Evolutionary conservation across 2,888 invertebrate genomes (phyloP), one percentile per base, ranked within the genome.

Genomic region (Nymphalis urticae): DNA sequence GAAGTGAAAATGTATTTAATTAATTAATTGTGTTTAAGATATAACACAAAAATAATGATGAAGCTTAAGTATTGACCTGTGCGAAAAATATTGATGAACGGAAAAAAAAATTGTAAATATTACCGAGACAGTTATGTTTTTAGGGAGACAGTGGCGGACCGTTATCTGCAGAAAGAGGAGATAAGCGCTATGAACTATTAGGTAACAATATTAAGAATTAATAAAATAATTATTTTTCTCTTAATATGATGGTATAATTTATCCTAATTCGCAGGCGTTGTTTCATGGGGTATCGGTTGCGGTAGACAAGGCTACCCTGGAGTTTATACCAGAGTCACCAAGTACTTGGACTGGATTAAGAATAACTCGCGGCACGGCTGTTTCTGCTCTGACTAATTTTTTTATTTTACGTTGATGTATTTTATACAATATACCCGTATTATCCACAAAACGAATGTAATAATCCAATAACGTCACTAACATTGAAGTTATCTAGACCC

Each of bases 271-370:
- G 42, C 65, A 95, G 95, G 96, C 19, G 94, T 97, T 27, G 97
- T 97, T 0, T 97, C 97, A 0, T 97, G 97, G 97, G 97, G 97
- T 9, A 97, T 97, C 73, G 97, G 97, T 17, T 97, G 97, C 80
- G 97, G 96, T 0, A 93, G 97, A 58, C 94, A 95, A 0, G 96
- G 97, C 9, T 97, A 96, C 82, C 97, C 97, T 0, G 97, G 97
- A 0, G 97, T 97, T 3, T 97, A 97, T 81, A 97, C 97, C 0
- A 93, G 97, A 76, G 95, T 97, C 51, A 96, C 96, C 0, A 95
- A 96, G 77, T 97, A 97, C 83, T 85, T 97, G 70, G 94, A 96
- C 78, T 97, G 97, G 97, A 96, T 97, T 74, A 87, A 94, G 74
- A 94, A 95, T 77, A 95, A 96, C 80, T 94, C 97, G 1, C 94